A percentile compares a stretch with the other conserved stretches of the same genome.
Evolutionary conservation across 2,888 invertebrate species (phyloP).

Genomic region (Gonocerus acuteangulatus): DNA sequence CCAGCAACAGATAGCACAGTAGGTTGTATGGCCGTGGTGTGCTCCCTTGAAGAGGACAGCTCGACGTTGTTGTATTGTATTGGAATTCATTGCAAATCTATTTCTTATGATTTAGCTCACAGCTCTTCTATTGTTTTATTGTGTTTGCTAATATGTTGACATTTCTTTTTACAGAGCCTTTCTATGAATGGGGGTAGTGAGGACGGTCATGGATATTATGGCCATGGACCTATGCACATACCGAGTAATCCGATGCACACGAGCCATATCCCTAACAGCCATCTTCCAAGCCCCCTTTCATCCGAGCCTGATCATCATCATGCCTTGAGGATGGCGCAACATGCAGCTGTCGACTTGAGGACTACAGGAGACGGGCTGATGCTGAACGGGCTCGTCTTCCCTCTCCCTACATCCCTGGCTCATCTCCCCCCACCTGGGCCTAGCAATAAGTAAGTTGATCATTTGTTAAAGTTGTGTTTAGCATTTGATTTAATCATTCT

Average conservation of each 20-base stretch:
- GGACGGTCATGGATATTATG: conserved; percentile 7
- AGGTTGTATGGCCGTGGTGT: too few species aligned
- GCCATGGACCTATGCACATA: neutral
- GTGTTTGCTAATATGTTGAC: too few species aligned
- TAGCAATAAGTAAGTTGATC: neutral
- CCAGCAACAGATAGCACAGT: too few species aligned
- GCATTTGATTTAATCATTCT: neutral
- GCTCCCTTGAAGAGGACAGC: too few species aligned
- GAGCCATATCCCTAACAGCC: too few species aligned
- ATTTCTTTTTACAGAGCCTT: neutral
- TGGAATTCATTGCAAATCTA: too few species aligned
- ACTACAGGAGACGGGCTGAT: conserved; percentile 13
- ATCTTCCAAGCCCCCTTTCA: neutral
- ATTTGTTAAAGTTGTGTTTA: neutral
- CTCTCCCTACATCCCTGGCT: conserved; percentile 5
- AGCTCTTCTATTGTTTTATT: too few species aligned
- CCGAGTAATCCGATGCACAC: too few species aligned
- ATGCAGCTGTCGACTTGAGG: conserved; percentile 2
- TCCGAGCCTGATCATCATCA: neutral
- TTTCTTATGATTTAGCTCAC: too few species aligned
- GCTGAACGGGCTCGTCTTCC: conserved; percentile 22
- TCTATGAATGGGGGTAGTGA: conserved; percentile 13
- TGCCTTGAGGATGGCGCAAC: neutral
- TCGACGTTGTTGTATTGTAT: too few species aligned
- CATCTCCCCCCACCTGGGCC: conserved; percentile 4